These are phyloP conservation scores for Phoebastria nigripes DNA, from an alignment of 2,797 vertebrate genomes.

Conservation along the genomic window DNA sequence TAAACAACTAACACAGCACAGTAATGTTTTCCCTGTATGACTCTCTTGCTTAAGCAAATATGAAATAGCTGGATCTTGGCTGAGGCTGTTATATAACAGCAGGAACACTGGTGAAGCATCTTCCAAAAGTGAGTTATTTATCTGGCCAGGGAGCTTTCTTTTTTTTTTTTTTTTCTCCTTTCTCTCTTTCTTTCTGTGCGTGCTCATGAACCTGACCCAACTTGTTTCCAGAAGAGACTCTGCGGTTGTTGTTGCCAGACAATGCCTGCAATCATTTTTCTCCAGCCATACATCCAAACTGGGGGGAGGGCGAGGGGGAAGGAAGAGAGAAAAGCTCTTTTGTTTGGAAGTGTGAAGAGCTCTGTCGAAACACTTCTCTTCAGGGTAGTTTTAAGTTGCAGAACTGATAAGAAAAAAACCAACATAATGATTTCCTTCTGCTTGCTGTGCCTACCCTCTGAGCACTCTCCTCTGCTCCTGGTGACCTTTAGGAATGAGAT, in stretches of 20 bases:
- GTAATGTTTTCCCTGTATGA: constrained; percentile 20
- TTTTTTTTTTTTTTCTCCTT: too few relatives aligned
- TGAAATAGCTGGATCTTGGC: constrained; percentile 57
- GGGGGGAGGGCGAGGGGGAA: constrained; percentile 44
- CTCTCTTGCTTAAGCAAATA: constrained; percentile 40
- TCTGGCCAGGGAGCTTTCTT: constrained; percentile 37
- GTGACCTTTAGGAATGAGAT: background rate
- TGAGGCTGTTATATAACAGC: constrained; percentile 54
- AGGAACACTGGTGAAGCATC: constrained; percentile 57
- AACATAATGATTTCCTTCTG: constrained; percentile 55
- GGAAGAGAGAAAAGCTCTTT: constrained; percentile 63
- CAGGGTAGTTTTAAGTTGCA: constrained; percentile 50
- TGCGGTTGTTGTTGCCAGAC: constrained; percentile 74
- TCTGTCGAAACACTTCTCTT: constrained; percentile 58
- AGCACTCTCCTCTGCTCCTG: constrained; percentile 18
- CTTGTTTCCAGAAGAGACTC: constrained; percentile 73
- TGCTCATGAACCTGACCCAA: constrained; percentile 69
- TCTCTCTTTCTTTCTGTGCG: background rate
- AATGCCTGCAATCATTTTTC: constrained; percentile 68
- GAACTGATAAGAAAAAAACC: constrained; percentile 48
- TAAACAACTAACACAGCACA: constrained; percentile 7
- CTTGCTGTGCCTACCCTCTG: background rate
- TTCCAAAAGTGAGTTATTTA: constrained; percentile 66
- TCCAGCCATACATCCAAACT: constrained; percentile 34
- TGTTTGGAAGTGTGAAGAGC: constrained; percentile 63